phyloP scores from a whole-genome alignment of 2,888 invertebrate species.

The Sesia apiformis region DNA sequence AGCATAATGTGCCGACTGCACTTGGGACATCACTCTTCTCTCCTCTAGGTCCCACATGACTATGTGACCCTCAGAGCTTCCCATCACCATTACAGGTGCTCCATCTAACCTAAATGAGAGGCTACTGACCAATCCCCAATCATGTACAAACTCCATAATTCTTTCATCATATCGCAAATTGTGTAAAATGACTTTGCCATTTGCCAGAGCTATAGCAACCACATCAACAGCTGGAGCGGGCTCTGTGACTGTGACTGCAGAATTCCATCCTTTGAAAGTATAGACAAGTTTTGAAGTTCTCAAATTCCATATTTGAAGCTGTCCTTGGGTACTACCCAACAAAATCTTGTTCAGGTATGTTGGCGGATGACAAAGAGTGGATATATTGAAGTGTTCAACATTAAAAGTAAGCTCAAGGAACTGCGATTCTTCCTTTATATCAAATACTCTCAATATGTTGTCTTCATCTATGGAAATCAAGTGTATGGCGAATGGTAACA shows the following conservation, averaged over 20 bases:
- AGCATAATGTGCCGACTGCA: conserved; percentile 84
- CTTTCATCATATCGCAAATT: conserved; percentile 90
- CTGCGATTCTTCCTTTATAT: conserved; percentile 82
- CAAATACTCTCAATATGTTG: conserved; percentile 88
- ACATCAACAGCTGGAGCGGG: conserved; percentile 96
- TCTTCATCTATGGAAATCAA: conserved; percentile 88
- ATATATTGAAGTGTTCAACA: conserved; percentile 81
- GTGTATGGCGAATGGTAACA: conserved; percentile 91
- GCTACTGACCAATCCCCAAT: conserved; percentile 91
- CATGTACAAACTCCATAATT: conserved; percentile 90
- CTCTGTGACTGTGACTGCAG: conserved; percentile 82
- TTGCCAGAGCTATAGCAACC: conserved; percentile 87
- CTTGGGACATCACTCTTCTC: conserved; percentile 83
- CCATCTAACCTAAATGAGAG: conserved; percentile 92
- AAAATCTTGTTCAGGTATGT: conserved; percentile 96
- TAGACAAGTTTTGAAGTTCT: conserved; percentile 83
- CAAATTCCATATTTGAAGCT: conserved; percentile 92
- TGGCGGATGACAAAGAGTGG: conserved; percentile 90
- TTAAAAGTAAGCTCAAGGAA: conserved; percentile 81
- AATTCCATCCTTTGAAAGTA: conserved; percentile 84
- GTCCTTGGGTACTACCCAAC: conserved; percentile 89
- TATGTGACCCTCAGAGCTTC: conserved; percentile 87
- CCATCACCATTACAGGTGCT: conserved; percentile 88
- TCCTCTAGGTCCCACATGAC: conserved; percentile 96
- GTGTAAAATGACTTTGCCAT: conserved; percentile 88